Evolutionary conservation across 2,113 vertebrate species (phyloP).

Genomic region (Pelecanoides urinatrix): DNA sequence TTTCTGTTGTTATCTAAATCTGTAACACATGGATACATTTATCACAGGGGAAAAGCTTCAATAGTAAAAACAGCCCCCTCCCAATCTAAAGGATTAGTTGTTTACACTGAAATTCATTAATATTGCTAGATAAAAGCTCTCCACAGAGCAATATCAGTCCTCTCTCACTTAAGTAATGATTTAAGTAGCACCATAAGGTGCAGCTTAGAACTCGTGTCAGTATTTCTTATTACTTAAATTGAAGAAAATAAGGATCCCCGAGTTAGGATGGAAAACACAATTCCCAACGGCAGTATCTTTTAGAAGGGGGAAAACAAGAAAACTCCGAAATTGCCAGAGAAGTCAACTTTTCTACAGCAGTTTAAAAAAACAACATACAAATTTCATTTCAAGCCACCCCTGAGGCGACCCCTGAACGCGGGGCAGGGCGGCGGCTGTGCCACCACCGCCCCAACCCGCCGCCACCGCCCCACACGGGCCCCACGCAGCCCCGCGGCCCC

Average conservation of each 20-base stretch:
- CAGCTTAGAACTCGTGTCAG: neutral
- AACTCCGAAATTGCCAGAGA: rapidly evolving
- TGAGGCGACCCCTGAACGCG: neutral
- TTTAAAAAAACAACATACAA: rapidly evolving
- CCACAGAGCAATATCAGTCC: no score
- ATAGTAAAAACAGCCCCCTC: rapidly evolving
- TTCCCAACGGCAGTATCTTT: neutral
- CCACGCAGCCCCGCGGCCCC: no score
- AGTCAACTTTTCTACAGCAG: neutral
- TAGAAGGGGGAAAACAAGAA: neutral
- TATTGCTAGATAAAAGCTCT: neutral
- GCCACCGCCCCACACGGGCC: neutral
- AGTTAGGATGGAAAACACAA: neutral
- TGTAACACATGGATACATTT: neutral
- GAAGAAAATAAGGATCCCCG: neutral
- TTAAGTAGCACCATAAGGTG: rapidly evolving
- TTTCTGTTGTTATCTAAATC: neutral
- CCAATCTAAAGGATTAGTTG: neutral
- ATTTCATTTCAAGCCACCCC: rapidly evolving
- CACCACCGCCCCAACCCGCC: neutral
- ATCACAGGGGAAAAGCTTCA: neutral
- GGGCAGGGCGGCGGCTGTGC: neutral
- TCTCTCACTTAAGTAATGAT: rapidly evolving
- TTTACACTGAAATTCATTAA: neutral
- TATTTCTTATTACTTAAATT: neutral